phyloP scores from a whole-genome alignment of 2,888 invertebrate genomes.

The Steinernema scapterisci region DNA sequence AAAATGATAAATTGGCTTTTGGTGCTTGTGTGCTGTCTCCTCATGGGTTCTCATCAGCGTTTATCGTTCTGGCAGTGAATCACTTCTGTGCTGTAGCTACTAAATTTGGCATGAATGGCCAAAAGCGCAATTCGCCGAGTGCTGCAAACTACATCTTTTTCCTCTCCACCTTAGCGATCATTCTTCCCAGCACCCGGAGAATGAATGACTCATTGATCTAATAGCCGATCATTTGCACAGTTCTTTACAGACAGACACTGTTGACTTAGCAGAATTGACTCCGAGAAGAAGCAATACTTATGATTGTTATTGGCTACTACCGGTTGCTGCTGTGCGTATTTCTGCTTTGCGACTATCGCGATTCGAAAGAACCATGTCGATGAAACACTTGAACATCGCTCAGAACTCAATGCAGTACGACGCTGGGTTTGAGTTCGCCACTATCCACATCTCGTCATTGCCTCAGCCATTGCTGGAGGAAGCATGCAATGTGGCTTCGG shows the following conservation, averaged over 20 bases:
- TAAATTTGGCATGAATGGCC: too few relatives aligned
- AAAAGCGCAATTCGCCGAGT: too few relatives aligned
- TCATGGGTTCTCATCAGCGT: too few relatives aligned
- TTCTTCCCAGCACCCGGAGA: too few relatives aligned
- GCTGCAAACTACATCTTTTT: too few relatives aligned
- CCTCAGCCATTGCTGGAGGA: constrained; percentile 2
- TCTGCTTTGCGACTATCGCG: not conserved
- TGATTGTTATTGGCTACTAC: not conserved
- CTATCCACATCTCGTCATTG: constrained; percentile 3
- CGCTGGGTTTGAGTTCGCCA: not conserved
- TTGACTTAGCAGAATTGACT: constrained; percentile 1
- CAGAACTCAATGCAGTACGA: not conserved
- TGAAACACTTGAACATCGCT: not conserved
- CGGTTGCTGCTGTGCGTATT: not conserved
- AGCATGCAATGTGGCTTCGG: constrained; percentile 20
- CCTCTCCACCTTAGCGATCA: too few relatives aligned
- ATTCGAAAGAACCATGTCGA: not conserved
- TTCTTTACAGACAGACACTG: not conserved
- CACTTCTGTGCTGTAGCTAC: too few relatives aligned
- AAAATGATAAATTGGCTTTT: too few relatives aligned
- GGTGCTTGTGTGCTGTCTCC: too few relatives aligned
- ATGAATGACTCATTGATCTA: too few relatives aligned
- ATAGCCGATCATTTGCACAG: constrained; percentile 12
- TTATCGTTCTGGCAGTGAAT: too few relatives aligned
- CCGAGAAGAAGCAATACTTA: constrained; percentile 17